Evolutionary conservation across 1,140 invertebrate genomes (phyloP).

Genomic region (Lepidostoma basale): DNA sequence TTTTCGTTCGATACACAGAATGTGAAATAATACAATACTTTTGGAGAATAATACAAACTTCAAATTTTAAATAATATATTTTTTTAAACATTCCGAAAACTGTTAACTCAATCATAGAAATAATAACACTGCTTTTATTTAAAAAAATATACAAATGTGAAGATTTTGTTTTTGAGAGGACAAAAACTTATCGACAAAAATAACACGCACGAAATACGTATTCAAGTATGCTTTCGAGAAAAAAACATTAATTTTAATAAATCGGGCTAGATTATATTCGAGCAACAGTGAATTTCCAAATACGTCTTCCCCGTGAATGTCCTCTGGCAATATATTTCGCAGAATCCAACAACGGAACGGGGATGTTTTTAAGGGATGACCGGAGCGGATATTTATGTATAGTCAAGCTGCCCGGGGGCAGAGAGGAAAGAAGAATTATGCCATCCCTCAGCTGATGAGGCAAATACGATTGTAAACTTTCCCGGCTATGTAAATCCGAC

Average conservation of each 20-base stretch:
- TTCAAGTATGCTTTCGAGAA: too few species aligned
- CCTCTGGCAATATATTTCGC: conserved; percentile 29
- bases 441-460: conserved; percentile 56
- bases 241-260: conserved; percentile 1
- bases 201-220: too few species aligned
- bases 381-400: conserved; percentile 46
- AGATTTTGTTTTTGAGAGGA: too few species aligned
- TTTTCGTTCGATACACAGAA: too few species aligned
- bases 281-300: conserved; percentile 15
- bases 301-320: conserved; percentile 7
- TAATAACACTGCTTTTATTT: too few species aligned
- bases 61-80: too few species aligned
- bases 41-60: too few species aligned
- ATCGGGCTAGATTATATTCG: neutral
- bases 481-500: conserved; percentile 60
- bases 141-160: too few species aligned
- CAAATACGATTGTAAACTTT: conserved; percentile 63
- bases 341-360: conserved; percentile 34
- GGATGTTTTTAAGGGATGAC: conserved; percentile 45
- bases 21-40: too few species aligned
- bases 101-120: too few species aligned
- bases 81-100: too few species aligned
- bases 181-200: too few species aligned
- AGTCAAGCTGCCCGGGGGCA: conserved; percentile 35
- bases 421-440: conserved; percentile 35